phyloP scores from a whole-genome alignment of 2,797 vertebrate genomes.

The Echiichthys vipera region DNA sequence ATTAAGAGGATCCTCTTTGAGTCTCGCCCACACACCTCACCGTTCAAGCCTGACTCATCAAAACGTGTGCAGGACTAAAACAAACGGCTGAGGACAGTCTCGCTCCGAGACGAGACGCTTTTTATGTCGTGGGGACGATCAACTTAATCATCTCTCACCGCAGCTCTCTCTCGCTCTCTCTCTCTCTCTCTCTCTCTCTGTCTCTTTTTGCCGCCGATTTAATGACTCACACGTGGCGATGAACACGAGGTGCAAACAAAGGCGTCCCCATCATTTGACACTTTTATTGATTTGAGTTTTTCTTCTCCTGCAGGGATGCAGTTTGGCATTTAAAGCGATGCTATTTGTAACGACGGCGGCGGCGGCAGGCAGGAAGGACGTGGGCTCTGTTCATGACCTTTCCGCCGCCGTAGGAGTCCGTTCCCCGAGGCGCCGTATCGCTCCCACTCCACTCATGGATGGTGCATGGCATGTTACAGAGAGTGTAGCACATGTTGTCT shows the following conservation, averaged over 20 bases:
- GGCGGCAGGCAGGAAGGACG: slow-evolving; percentile 32
- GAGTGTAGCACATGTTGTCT: background rate
- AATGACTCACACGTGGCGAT: slow-evolving; percentile 21
- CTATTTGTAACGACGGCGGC: slow-evolving; percentile 14
- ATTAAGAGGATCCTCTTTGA: slow-evolving; percentile 27
- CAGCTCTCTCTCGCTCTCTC: background rate
- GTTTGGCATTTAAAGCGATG: slow-evolving; percentile 13
- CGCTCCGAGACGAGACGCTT: slow-evolving; percentile 3
- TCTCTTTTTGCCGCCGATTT: background rate
- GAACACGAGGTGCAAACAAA: slow-evolving; percentile 16
- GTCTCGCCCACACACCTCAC: slow-evolving; percentile 32
- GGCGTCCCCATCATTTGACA: slow-evolving; percentile 1
- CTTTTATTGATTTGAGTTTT: background rate
- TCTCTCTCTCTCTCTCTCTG: background rate
- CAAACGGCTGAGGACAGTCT: slow-evolving; percentile 11
- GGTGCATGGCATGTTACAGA: slow-evolving; percentile 9
- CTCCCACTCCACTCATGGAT: slow-evolving; percentile 14
- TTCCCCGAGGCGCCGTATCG: slow-evolving; percentile 26
- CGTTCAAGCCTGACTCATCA: slow-evolving; percentile 45
- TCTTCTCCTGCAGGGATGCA: background rate
- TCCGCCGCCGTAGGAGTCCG: slow-evolving; percentile 33
- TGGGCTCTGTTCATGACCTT: slow-evolving; percentile 54
- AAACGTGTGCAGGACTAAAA: background rate
- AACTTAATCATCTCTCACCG: background rate
- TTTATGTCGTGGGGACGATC: background rate